These are phyloP conservation scores for Periplaneta americana DNA, from an alignment of 1,140 invertebrate genomes.

Conservation along the genomic window DNA sequence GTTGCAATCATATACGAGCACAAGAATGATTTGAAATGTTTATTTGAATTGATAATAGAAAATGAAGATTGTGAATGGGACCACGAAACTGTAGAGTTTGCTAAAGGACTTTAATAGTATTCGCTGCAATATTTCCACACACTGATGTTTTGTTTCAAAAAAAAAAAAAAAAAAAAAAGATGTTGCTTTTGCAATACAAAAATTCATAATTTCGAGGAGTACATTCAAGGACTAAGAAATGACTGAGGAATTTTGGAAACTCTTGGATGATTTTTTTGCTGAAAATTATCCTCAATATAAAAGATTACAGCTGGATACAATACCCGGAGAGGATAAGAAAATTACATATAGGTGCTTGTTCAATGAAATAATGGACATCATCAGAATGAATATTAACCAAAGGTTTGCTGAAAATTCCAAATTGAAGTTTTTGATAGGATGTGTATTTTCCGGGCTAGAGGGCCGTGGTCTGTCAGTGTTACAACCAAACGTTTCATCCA, in stretches of 20 bases:
- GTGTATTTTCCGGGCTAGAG: too few species aligned
- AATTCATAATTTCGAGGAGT: background rate
- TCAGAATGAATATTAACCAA: background rate
- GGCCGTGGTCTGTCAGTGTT: too few species aligned
- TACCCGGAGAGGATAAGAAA: background rate
- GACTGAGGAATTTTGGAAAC: background rate
- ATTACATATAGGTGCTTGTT: background rate
- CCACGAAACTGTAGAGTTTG: background rate
- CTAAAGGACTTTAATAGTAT: background rate
- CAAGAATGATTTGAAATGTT: background rate
- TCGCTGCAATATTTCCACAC: background rate
- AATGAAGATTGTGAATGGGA: too few species aligned
- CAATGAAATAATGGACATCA: background rate
- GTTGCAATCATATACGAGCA: background rate
- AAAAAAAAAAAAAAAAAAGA: background rate
- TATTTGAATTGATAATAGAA: background rate
- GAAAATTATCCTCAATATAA: too few species aligned
- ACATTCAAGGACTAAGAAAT: background rate
- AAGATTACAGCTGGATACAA: too few species aligned
- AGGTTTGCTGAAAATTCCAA: too few species aligned
- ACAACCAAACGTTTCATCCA: too few species aligned
- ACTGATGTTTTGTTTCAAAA: background rate
- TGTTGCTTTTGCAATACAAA: background rate
- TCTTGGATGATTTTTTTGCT: too few species aligned
- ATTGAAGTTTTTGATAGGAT: too few species aligned